A percentile compares a stretch with the other conserved stretches of the same genome.
These are phyloP conservation scores for Aptenodytes forsteri DNA, from an alignment of 2,113 vertebrate species.

Conservation along the genomic window DNA sequence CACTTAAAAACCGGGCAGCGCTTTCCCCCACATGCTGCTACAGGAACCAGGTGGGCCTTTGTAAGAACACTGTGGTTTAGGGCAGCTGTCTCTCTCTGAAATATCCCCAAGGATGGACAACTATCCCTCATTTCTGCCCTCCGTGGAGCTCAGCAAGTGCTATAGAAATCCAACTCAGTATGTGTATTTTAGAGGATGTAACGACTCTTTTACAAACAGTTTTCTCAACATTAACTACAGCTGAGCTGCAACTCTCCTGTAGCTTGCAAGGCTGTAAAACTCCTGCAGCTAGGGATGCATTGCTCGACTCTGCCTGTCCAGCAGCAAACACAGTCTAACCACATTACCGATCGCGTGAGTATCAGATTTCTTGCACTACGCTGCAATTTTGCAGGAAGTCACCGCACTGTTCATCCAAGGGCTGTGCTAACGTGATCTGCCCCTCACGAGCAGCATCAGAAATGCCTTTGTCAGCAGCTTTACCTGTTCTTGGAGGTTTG, in stretches of 20 bases:
- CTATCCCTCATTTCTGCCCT: background rate
- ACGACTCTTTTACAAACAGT: background rate
- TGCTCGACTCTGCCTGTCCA: background rate
- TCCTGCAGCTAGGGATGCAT: background rate
- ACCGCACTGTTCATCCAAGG: background rate
- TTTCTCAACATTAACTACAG: background rate
- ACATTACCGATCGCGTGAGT: fast-evolving
- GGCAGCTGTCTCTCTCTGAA: background rate
- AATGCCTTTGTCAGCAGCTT: background rate
- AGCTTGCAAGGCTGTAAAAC: background rate
- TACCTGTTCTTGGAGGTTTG: background rate
- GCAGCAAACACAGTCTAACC: background rate
- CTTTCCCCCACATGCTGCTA: background rate
- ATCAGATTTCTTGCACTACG: background rate
- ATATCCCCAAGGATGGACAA: background rate
- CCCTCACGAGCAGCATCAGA: background rate
- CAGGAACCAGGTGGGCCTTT: background rate
- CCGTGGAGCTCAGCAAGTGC: background rate
- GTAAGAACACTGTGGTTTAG: background rate
- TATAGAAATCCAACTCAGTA: background rate
- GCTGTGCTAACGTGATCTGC: background rate
- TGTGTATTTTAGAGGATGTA: background rate
- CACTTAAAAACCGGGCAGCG: background rate
- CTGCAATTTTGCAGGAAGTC: background rate
- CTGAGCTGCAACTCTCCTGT: background rate